Conservation (phyloP, 2,113 vertebrate species). For the Lycaon pictus region DNA sequence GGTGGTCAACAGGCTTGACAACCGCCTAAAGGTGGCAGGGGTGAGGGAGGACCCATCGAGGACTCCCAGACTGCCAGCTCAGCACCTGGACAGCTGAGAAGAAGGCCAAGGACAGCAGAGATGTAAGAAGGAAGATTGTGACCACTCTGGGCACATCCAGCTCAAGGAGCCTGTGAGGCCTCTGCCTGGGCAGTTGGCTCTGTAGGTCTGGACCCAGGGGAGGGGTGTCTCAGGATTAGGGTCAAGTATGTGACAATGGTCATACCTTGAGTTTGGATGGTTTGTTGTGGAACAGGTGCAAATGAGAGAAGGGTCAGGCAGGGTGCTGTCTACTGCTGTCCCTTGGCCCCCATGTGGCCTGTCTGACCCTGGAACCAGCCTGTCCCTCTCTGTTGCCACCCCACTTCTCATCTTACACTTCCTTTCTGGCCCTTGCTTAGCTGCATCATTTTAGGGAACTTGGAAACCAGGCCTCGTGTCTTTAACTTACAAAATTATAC, state of each 20-base stretch:
- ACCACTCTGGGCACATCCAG: no score
- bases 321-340: background rate
- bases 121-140: background rate
- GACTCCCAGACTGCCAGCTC: background rate
- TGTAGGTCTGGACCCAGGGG: background rate
- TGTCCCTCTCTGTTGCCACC: background rate
- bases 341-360: fast-evolving
- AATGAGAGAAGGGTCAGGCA: background rate
- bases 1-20: no score
- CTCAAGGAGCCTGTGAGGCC: no score
- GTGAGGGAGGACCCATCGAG: background rate
- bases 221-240: background rate
- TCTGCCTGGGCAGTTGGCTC: background rate
- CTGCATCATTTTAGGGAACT: conserved; percentile 79
- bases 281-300: background rate
- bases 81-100: background rate
- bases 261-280: background rate
- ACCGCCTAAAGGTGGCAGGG: background rate
- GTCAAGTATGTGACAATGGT: background rate
- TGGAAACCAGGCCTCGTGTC: conserved; percentile 75
- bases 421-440: conserved; percentile 57
- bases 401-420: conserved; percentile 60
- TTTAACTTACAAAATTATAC: conserved; percentile 82
- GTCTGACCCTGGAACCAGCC: background rate
- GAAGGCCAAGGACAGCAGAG: background rate